phyloP scores from a whole-genome alignment of 2,113 vertebrate species.

The Tetrax tetrax region DNA sequence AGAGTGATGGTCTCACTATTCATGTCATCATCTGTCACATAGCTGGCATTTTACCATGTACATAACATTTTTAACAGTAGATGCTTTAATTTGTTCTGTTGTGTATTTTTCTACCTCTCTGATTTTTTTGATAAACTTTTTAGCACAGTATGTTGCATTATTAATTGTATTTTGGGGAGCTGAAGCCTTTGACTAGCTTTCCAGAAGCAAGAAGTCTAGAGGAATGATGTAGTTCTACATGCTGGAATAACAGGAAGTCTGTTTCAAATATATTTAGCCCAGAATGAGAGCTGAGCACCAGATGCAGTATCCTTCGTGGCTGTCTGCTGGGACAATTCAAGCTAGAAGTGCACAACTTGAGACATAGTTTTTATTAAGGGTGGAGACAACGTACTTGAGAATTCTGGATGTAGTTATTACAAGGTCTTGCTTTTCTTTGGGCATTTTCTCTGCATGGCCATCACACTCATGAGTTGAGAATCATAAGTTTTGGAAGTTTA shows the following conservation, averaged over 20 bases:
- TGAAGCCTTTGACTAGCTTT: background rate
- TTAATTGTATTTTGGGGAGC: background rate
- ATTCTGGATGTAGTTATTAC: background rate
- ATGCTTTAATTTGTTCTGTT: background rate
- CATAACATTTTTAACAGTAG: background rate
- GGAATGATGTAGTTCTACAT: background rate
- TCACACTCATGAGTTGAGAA: background rate
- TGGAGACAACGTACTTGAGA: background rate
- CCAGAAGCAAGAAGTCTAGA: background rate
- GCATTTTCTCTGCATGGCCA: background rate
- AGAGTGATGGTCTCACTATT: background rate
- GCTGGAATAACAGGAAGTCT: background rate
- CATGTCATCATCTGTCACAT: background rate
- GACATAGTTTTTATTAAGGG: background rate
- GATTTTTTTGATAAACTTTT: background rate
- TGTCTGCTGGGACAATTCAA: background rate
- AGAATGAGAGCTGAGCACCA: background rate
- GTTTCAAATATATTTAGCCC: background rate
- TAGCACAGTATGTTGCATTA: background rate
- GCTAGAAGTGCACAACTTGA: background rate
- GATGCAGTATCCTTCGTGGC: background rate
- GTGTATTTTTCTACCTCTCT: background rate
- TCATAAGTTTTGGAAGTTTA: background rate
- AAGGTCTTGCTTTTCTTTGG: background rate
- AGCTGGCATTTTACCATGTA: background rate